Evolutionary conservation across 2,797 vertebrate species (phyloP).

Genomic region (Falco concolor): DNA sequence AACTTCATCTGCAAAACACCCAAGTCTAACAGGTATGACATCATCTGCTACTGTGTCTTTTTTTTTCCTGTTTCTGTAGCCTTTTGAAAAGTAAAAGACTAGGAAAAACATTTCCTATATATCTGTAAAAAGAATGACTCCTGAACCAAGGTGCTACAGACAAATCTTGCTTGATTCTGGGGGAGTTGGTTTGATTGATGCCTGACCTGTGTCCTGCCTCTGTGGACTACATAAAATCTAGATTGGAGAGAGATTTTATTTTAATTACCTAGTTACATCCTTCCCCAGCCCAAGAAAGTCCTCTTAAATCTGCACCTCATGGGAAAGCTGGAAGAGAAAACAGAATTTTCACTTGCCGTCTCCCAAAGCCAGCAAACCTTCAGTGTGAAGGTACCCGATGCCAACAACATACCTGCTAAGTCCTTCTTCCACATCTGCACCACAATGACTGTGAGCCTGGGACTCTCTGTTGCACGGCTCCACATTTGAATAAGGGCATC

Average conservation of each 20-base stretch:
- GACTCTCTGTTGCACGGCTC: background rate
- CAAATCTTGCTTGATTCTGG: background rate
- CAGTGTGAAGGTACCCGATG: fast-evolving
- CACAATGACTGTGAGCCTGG: background rate
- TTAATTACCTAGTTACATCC: background rate
- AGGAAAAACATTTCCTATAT: background rate
- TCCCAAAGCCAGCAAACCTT: background rate
- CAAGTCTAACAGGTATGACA: background rate
- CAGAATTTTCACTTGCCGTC: background rate
- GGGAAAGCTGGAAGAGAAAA: background rate
- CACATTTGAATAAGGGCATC: background rate
- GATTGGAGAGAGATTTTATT: background rate
- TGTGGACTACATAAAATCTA: background rate
- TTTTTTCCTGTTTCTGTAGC: background rate
- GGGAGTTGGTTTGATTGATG: background rate
- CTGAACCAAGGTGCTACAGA: background rate
- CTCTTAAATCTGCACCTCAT: background rate
- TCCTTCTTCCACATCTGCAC: background rate
- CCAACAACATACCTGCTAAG: background rate
- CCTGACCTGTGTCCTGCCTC: background rate
- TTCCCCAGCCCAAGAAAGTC: background rate
- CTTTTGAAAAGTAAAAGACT: background rate
- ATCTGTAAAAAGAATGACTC: background rate
- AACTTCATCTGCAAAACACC: background rate
- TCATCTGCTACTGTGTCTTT: too few species aligned